Conservation (phyloP, 2,797 vertebrate species). For the Esox lucius region DNA sequence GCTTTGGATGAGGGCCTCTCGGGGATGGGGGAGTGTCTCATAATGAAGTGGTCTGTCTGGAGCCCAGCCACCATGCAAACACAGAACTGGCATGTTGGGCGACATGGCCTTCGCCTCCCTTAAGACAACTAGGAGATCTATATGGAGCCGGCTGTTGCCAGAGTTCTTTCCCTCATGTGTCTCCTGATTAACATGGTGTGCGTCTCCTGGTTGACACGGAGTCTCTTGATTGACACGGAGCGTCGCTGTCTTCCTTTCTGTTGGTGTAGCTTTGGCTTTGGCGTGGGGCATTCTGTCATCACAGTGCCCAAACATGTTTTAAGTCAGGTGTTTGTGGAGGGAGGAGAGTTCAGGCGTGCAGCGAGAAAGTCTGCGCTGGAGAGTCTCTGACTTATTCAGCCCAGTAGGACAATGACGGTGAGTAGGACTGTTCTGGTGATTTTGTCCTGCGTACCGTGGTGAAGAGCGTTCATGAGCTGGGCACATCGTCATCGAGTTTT, state of each 20-base stretch:
- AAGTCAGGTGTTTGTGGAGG: slow-evolving; percentile 15
- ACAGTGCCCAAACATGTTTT: neutral
- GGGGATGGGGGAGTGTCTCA: neutral
- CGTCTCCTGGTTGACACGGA: slow-evolving; percentile 8
- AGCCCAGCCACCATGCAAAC: slow-evolving; percentile 61
- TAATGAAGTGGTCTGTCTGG: slow-evolving; percentile 64
- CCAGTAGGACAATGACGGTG: slow-evolving; percentile 28
- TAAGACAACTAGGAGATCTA: slow-evolving; percentile 43
- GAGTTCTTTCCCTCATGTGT: slow-evolving; percentile 35
- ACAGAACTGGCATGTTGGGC: slow-evolving; percentile 37
- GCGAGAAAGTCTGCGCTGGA: slow-evolving; percentile 29
- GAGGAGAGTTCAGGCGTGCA: slow-evolving; percentile 42
- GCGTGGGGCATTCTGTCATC: neutral
- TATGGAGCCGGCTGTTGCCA: slow-evolving; percentile 30
- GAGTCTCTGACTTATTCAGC: slow-evolving; percentile 50
- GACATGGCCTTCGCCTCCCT: slow-evolving; percentile 44
- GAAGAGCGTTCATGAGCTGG: neutral
- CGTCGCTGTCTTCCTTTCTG: neutral
- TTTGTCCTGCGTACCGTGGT: slow-evolving; percentile 7
- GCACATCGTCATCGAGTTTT: neutral
- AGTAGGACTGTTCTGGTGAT: neutral
- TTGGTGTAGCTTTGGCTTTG: neutral
- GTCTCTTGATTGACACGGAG: slow-evolving; percentile 12
- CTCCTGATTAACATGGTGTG: slow-evolving; percentile 10
- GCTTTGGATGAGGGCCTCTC: slow-evolving; percentile 2